Evolutionary conservation across 53 echinoderm and acorn worm species (phyloP).

Genomic region (Luidia sarsii): DNA sequence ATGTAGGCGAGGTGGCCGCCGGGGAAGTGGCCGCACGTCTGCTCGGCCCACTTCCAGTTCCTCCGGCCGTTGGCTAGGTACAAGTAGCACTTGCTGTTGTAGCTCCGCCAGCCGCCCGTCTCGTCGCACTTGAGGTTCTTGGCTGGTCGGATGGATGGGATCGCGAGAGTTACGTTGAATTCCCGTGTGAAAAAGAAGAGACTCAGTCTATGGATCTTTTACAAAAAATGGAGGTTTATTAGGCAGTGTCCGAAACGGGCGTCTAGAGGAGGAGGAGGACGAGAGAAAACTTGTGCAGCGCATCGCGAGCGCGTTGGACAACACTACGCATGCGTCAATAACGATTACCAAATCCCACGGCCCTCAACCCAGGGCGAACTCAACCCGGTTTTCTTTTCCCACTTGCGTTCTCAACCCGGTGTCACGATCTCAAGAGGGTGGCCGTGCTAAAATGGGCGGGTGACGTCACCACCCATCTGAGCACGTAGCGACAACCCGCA

Average conservation of each 20-base stretch:
- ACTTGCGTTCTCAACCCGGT: no score
- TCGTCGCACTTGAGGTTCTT: constrained; percentile 69
- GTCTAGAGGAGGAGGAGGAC: no score
- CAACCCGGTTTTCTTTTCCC: neutral
- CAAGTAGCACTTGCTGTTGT: constrained; percentile 73
- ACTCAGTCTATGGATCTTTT: neutral
- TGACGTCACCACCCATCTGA: no score
- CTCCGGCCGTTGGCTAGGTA: constrained; percentile 47
- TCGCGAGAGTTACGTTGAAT: no score
- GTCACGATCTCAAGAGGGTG: no score
- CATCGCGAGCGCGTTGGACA: no score
- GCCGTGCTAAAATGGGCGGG: no score
- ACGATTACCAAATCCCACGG: neutral
- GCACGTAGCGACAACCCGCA: no score
- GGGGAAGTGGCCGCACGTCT: constrained; percentile 42
- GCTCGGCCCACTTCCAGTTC: constrained; percentile 62
- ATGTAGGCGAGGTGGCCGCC: constrained; percentile 74
- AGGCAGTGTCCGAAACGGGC: neutral
- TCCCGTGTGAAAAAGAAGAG: neutral
- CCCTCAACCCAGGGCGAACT: neutral
- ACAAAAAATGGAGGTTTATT: neutral
- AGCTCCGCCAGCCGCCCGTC: constrained; percentile 72
- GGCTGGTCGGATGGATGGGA: no score
- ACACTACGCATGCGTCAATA: no score
- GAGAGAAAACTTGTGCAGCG: no score